phyloP scores from a whole-genome alignment of 1,140 invertebrate species.

The Helicoverpa zea region DNA sequence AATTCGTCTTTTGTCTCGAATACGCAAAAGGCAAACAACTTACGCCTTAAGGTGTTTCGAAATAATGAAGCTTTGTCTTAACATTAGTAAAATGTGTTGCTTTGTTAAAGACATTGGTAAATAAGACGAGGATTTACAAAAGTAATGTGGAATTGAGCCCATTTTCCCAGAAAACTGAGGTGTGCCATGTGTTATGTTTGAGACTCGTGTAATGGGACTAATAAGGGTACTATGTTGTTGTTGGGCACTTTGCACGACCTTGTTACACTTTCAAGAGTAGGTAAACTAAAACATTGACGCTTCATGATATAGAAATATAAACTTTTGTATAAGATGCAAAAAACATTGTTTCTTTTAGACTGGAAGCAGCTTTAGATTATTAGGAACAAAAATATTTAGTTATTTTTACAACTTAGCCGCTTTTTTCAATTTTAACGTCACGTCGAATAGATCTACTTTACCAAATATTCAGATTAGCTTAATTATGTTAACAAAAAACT shows the following conservation, averaged over 20 bases:
- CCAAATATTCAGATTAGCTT: slow-evolving; percentile 24
- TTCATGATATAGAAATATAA: too few relatives aligned
- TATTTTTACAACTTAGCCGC: too few relatives aligned
- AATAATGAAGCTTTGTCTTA: background rate
- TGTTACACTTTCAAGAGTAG: too few relatives aligned
- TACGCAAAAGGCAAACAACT: slow-evolving; percentile 20
- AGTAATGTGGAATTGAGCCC: background rate
- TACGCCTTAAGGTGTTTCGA: background rate
- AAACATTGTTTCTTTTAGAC: background rate
- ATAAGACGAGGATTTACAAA: too few relatives aligned
- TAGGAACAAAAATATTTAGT: background rate
- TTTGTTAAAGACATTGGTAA: background rate
- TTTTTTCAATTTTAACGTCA: background rate
- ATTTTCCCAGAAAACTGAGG: too few relatives aligned
- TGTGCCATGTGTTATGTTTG: too few relatives aligned
- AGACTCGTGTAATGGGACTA: too few relatives aligned
- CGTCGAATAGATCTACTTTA: slow-evolving; percentile 6
- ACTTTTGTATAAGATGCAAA: too few relatives aligned
- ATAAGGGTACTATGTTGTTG: too few relatives aligned
- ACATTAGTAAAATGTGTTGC: background rate
- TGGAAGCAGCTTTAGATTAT: background rate
- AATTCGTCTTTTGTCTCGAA: slow-evolving; percentile 41
- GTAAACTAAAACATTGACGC: too few relatives aligned
- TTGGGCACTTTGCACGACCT: too few relatives aligned
- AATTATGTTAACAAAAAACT: slow-evolving; percentile 35